phyloP scores from a whole-genome alignment of 2,888 invertebrate genomes.

The Eristalis pertinax region DNA sequence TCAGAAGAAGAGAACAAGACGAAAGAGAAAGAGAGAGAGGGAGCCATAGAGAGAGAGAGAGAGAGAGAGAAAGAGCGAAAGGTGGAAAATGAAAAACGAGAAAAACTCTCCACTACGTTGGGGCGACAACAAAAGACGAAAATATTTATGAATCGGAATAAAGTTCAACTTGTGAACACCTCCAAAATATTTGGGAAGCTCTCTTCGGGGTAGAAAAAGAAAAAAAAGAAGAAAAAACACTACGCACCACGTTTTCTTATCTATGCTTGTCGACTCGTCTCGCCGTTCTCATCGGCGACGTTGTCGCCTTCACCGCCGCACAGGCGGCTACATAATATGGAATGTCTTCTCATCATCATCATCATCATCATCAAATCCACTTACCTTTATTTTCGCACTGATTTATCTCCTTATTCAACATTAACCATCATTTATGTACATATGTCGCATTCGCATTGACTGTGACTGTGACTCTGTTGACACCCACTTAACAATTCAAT shows the following conservation, averaged over 20 bases:
- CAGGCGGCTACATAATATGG: not conserved
- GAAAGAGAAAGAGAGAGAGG: not conserved
- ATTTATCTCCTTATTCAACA: slow-evolving; percentile 11
- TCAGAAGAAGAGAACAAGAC: not conserved
- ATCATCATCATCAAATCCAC: not conserved
- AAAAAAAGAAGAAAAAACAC: not conserved
- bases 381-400: slow-evolving; percentile 25
- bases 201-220: not conserved
- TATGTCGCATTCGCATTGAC: slow-evolving; percentile 1
- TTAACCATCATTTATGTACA: slow-evolving; percentile 17
- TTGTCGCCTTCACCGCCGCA: not conserved
- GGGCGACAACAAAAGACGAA: not conserved
- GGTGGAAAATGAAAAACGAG: not conserved
- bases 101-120: slow-evolving; percentile 1
- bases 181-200: slow-evolving; percentile 11
- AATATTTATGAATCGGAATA: slow-evolving; percentile 2
- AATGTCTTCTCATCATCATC: not conserved
- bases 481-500: not conserved
- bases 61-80: not conserved
- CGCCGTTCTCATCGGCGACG: not conserved
- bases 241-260: slow-evolving; percentile 8
- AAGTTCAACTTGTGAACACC: slow-evolving; percentile 5
- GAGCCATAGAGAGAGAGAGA: too few relatives aligned
- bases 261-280: slow-evolving; percentile 1
- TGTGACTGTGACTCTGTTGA: not conserved